Conservation (phyloP, 2,113 vertebrate species). For the Nestor notabilis region DNA sequence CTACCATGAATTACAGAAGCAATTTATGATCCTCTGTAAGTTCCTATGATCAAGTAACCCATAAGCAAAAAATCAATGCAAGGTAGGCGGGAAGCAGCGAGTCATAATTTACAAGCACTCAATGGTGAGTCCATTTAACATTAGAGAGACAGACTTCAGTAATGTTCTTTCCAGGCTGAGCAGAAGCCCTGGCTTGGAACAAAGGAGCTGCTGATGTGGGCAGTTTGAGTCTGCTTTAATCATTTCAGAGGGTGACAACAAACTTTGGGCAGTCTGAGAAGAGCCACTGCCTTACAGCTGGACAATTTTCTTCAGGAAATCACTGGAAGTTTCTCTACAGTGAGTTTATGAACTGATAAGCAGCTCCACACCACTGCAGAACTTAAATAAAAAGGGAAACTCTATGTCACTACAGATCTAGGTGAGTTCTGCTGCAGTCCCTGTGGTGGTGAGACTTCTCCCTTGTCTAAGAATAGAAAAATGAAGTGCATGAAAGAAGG, state of each 20-base stretch:
- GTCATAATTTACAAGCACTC: background rate
- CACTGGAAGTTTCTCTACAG: background rate
- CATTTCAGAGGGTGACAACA: background rate
- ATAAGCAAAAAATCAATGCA: conserved; percentile 48
- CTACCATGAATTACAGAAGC: background rate
- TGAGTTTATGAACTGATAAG: background rate
- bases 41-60: conserved; percentile 37
- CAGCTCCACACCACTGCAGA: background rate
- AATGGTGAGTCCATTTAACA: background rate
- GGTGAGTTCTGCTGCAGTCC: background rate
- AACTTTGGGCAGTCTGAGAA: background rate
- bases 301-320: background rate
- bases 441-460: background rate
- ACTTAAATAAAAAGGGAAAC: background rate
- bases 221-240: background rate
- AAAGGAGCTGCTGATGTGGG: conserved; percentile 13
- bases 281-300: background rate
- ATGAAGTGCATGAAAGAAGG: background rate
- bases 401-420: background rate
- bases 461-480: background rate
- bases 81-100: background rate
- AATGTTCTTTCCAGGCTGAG: background rate
- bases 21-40: conserved; percentile 16
- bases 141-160: conserved; percentile 20
- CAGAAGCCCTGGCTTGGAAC: background rate